A percentile compares a stretch with the other conserved stretches of the same genome.
Evolutionary conservation across 2,888 invertebrate species (phyloP).

Genomic region (Apocheima hispidaria): DNA sequence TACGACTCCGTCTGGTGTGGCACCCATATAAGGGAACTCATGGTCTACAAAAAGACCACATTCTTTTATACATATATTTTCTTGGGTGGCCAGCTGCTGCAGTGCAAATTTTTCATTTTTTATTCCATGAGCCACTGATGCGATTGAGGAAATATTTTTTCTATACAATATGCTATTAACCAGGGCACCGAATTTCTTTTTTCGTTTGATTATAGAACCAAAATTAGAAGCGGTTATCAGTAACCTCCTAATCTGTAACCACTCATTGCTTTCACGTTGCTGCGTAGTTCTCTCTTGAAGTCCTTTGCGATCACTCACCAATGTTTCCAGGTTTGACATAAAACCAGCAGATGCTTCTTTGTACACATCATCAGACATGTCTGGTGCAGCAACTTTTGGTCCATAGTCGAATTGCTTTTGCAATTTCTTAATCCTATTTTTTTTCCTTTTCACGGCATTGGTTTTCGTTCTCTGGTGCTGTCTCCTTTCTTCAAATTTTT

Average conservation of each 20-base stretch:
- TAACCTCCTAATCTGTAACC: constrained; percentile 21
- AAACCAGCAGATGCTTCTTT: too few species aligned
- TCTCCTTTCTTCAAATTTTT: constrained; percentile 3
- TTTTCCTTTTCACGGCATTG: constrained; percentile 4
- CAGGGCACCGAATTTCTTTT: not conserved
- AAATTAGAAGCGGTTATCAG: constrained; percentile 25
- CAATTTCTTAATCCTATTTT: constrained; percentile 26
- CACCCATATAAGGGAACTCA: constrained; percentile 1
- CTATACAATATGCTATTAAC: constrained; percentile 18
- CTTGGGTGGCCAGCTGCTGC: not conserved
- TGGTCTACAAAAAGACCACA: not conserved
- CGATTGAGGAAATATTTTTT: constrained; percentile 1
- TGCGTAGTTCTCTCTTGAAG: constrained; percentile 10
- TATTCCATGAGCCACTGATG: constrained; percentile 15
- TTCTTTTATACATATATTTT: not conserved
- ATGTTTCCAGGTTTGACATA: too few species aligned
- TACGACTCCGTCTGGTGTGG: constrained; percentile 7
- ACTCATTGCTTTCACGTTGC: constrained; percentile 26
- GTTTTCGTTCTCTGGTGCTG: constrained; percentile 5
- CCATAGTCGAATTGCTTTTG: not conserved
- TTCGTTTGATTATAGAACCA: constrained; percentile 13
- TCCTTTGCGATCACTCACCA: too few species aligned
- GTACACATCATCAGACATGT: too few species aligned
- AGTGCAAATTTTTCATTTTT: constrained; percentile 9
- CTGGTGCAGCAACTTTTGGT: too few species aligned